Base-by-base conservation (phyloP, 1,140 invertebrate genomes). In the Antheraea mylitta region DNA sequence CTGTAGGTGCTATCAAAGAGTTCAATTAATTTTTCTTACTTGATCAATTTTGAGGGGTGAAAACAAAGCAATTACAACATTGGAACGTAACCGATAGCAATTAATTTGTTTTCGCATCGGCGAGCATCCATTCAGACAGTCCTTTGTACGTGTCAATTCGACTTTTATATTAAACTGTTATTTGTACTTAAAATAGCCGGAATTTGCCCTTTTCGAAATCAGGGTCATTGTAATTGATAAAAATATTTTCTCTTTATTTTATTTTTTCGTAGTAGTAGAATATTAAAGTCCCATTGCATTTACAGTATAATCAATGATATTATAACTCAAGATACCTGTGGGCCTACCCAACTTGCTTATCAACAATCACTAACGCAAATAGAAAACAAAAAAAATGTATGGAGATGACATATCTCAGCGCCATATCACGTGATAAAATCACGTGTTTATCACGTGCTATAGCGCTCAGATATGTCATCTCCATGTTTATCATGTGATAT, bases 11-110 rank as follows among this genome's bases (percentile, higher is more conserved):
- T 61, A 74, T 79, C 73, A 82, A 72, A 69, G 67, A 80, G 78
- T 86, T 83, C 77, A 86, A 85, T 86, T 86, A 85, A 85, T 86
- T 86, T 87, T 87, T 87, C 81, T 81, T 79, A 86, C 83, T 87
- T 87, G 83, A 87, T 85, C 85, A 80, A 87, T 84, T 69, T 71
- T 67, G 64, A 53, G 64, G 68, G 75, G 81, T 76, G 78, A 77
- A 81, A 82, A 87, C 83, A 87, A 86, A 85, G 84, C 84, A 86
- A 86, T 85, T 85, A 85, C 81, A 74, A 82, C 78, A 81, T 71
- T 77, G 80, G 75, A 77, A 82, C 79, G 80, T 85, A 85, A 87
- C 84, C 82, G 82, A 87, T 85, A 81, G 83, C 87, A 87, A 87
- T 87, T 87, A 87, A 87, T 87, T 89, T 87, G 80, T 88, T 90